phyloP scores from a whole-genome alignment of 92 coral and sea anemone species.

The Phenganax marumi region DNA sequence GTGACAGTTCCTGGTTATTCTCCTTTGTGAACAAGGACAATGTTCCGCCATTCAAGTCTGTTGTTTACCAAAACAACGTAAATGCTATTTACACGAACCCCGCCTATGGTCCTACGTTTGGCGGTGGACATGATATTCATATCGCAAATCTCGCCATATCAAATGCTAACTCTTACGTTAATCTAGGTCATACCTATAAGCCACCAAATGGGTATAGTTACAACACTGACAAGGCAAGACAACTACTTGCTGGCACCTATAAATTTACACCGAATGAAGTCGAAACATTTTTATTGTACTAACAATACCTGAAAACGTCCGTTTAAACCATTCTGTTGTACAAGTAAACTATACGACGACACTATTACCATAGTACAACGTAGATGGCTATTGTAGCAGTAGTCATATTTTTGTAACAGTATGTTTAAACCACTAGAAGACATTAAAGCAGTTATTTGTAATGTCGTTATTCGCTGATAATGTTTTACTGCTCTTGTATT shows the following conservation, averaged over 20 bases:
- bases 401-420: no score
- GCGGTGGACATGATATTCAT: background rate
- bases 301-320: no score
- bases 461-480: no score
- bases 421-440: no score
- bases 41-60: background rate
- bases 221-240: background rate
- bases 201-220: background rate
- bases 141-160: background rate
- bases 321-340: no score
- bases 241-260: constrained; percentile 5
- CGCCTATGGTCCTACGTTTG: constrained; percentile 7
- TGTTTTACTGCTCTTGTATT: no score
- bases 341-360: no score
- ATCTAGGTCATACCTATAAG: background rate
- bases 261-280: background rate
- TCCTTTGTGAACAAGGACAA: constrained; percentile 8
- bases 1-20: background rate
- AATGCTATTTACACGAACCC: background rate
- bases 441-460: no score
- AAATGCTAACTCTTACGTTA: background rate
- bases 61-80: background rate
- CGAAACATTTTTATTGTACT: background rate
- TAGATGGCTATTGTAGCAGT: no score
- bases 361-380: no score